A percentile compares a stretch with the other conserved stretches of the same genome.
Evolutionary conservation across 2,797 vertebrate species (phyloP).

Genomic region (Enteromius fasciolatus): DNA sequence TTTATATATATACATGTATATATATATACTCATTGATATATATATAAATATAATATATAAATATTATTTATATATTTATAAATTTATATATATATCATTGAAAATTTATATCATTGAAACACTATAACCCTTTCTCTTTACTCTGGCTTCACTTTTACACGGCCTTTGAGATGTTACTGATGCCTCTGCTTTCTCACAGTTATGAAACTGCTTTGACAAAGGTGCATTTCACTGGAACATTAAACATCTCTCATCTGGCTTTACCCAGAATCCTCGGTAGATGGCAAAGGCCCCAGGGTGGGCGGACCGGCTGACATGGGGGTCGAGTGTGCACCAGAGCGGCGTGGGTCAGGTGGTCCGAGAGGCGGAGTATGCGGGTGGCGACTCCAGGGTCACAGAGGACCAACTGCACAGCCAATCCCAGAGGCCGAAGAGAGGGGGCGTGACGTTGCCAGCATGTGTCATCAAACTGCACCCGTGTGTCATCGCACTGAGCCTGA

Average conservation of each 20-base stretch:
- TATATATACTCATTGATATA: too few species aligned
- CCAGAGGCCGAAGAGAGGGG: constrained; percentile 51
- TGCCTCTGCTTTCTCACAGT: background rate
- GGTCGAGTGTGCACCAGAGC: constrained; percentile 52
- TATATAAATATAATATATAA: too few species aligned
- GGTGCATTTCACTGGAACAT: background rate
- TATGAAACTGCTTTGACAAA: background rate
- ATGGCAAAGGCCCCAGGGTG: constrained; percentile 52
- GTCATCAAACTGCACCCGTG: constrained; percentile 52
- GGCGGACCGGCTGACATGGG: constrained; percentile 50
- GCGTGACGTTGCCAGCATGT: constrained; percentile 42
- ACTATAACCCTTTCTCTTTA: too few species aligned
- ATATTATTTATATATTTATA: too few species aligned
- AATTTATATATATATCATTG: too few species aligned
- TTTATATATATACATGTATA: too few species aligned
- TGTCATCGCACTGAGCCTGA: constrained; percentile 46
- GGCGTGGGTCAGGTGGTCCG: constrained; percentile 58
- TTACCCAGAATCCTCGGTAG: constrained; percentile 60
- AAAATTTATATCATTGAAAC: too few species aligned
- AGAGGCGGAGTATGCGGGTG: constrained; percentile 41
- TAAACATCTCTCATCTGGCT: background rate
- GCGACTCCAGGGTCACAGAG: constrained; percentile 25
- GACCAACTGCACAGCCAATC: constrained; percentile 41
- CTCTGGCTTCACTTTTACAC: too few species aligned
- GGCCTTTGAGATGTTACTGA: background rate